These are phyloP conservation scores for Myotis brandtii DNA, from an alignment of 2,113 vertebrate genomes.

Conservation along the genomic window DNA sequence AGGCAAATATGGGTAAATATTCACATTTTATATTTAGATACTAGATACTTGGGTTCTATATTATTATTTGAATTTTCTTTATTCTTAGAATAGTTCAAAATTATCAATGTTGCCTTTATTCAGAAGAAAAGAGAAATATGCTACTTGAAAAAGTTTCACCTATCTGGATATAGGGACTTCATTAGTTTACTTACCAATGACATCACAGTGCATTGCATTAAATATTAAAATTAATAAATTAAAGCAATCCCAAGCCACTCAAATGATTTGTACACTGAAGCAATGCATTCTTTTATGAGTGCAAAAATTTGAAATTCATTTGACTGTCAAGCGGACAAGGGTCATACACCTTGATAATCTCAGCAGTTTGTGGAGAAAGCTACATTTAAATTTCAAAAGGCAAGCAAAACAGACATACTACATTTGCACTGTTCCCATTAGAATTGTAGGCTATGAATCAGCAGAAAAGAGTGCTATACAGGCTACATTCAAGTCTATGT, in stretches of 20 bases:
- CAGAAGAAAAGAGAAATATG: background rate
- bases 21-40: background rate
- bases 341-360: slow-evolving; percentile 23
- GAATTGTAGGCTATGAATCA: slow-evolving; percentile 14
- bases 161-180: background rate
- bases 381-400: slow-evolving; percentile 57
- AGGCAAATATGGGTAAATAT: background rate
- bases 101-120: background rate
- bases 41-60: background rate
- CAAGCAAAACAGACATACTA: slow-evolving; percentile 50
- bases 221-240: slow-evolving; percentile 57
- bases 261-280: slow-evolving; percentile 47
- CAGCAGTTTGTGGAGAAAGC: slow-evolving; percentile 38
- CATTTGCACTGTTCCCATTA: slow-evolving; percentile 49
- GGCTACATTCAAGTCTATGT: slow-evolving; percentile 32
- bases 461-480: slow-evolving; percentile 56
- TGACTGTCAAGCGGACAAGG: slow-evolving; percentile 51
- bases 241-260: slow-evolving; percentile 28
- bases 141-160: background rate
- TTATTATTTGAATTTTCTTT: slow-evolving; percentile 5
- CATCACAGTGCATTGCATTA: background rate
- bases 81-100: slow-evolving; percentile 11
- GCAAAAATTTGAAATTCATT: slow-evolving; percentile 10
- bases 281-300: slow-evolving; percentile 14
- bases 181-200: slow-evolving; percentile 46